Conservation (phyloP, 2,113 vertebrate species). For the Labeo catla region DNA sequence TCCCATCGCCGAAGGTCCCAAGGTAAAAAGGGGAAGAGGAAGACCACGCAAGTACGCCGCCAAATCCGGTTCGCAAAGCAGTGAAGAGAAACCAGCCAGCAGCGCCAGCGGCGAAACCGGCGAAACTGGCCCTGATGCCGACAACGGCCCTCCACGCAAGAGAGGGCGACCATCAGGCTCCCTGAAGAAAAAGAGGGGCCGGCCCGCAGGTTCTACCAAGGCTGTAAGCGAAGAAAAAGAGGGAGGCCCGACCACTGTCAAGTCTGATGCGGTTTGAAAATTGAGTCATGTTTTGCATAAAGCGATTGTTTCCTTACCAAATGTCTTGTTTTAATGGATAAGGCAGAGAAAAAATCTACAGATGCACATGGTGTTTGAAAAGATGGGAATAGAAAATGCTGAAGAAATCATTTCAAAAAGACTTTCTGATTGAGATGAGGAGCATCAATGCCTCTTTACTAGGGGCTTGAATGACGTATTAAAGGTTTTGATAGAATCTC, state of each 20-base stretch:
- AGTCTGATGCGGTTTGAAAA: neutral
- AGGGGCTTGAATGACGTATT: neutral
- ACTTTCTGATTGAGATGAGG: neutral
- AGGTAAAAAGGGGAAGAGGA: slow-evolving; percentile 43
- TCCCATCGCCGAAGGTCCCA: slow-evolving; percentile 19
- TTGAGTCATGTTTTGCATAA: neutral
- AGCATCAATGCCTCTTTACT: too few relatives aligned
- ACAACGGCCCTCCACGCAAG: slow-evolving; percentile 17
- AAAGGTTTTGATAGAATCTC: neutral
- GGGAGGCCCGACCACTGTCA: neutral
- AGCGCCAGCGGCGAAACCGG: neutral
- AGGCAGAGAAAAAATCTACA: neutral
- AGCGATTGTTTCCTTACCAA: neutral
- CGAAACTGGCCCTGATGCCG: neutral
- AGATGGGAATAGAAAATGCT: neutral
- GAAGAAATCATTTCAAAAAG: neutral
- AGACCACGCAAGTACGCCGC: slow-evolving; percentile 13
- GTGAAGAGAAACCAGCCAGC: neutral
- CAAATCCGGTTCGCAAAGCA: neutral
- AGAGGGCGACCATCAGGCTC: slow-evolving; percentile 49
- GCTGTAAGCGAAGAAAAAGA: neutral
- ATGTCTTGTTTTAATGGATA: neutral
- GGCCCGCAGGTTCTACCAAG: neutral
- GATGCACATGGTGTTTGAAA: neutral
- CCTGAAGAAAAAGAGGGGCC: slow-evolving; percentile 45